Evolutionary conservation across 2,888 invertebrate species (phyloP).

Genomic region (Cerastis rubricosa): DNA sequence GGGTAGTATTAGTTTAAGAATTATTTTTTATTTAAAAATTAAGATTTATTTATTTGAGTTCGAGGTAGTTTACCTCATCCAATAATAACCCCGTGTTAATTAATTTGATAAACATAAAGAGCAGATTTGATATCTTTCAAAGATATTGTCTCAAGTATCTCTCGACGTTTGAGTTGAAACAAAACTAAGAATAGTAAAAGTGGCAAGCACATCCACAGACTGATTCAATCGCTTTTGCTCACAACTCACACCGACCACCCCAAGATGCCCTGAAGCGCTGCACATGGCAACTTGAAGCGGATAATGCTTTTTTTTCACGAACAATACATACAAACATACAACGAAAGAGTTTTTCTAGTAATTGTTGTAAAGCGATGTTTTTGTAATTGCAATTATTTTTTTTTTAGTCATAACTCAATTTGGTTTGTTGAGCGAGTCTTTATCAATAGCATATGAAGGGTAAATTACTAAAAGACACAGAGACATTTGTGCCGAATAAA

Average conservation of each 20-base stretch:
- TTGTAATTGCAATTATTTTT: conserved; percentile 36
- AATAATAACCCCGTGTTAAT: not conserved
- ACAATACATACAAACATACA: conserved; percentile 60
- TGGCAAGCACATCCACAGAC: not conserved
- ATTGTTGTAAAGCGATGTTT: conserved; percentile 57
- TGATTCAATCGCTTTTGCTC: conserved; percentile 43
- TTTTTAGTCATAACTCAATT: conserved; percentile 13
- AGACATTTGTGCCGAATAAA: not conserved
- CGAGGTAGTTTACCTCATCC: too few relatives aligned
- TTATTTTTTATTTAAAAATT: too few relatives aligned
- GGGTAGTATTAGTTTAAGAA: too few relatives aligned
- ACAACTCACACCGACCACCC: conserved; percentile 51
- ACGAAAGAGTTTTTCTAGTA: conserved; percentile 57
- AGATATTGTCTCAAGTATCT: too few relatives aligned
- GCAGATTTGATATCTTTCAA: too few relatives aligned
- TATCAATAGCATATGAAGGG: not conserved
- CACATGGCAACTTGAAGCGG: conserved; percentile 79
- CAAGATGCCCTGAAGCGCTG: conserved; percentile 77
- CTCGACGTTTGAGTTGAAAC: not conserved
- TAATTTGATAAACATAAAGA: too few relatives aligned
- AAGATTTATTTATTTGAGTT: too few relatives aligned
- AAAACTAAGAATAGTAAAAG: not conserved
- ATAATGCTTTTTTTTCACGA: conserved; percentile 64
- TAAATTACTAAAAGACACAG: conserved; percentile 27
- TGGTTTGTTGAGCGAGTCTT: conserved; percentile 38